Conservation (phyloP, 2,888 invertebrate genomes). For the Eupelmus urozonus region DNA sequence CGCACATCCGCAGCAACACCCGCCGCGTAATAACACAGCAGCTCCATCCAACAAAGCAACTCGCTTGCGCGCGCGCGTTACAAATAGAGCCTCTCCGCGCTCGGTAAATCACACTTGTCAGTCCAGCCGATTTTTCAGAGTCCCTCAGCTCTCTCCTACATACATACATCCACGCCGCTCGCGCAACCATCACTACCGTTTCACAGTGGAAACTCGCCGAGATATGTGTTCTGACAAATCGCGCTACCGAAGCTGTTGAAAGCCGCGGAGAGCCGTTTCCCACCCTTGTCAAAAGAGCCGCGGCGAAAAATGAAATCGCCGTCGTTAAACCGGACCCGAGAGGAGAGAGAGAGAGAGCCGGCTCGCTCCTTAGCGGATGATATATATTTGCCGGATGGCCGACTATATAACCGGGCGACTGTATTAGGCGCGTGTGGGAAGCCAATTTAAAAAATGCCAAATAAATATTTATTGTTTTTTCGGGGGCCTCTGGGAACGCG, state of each 20-base stretch:
- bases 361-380: conserved; percentile 57
- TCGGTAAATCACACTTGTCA: conserved; percentile 72
- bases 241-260: conserved; percentile 54
- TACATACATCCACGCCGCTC: not conserved
- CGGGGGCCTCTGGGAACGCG: too few species aligned
- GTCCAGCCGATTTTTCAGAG: conserved; percentile 49
- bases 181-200: conserved; percentile 17
- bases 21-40: conserved; percentile 60
- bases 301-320: conserved; percentile 55
- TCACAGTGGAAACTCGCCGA: conserved; percentile 21
- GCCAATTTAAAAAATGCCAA: conserved; percentile 57
- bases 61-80: too few species aligned
- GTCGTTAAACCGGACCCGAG: conserved; percentile 29
- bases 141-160: not conserved
- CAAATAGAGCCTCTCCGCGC: conserved; percentile 65
- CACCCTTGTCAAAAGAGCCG: conserved; percentile 52
- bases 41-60: conserved; percentile 56
- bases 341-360: not conserved
- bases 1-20: not conserved
- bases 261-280: conserved; percentile 28
- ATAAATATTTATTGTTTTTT: conserved; percentile 54
- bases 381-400: conserved; percentile 34
- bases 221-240: conserved; percentile 55
- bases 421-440: not conserved
- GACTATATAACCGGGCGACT: too few species aligned